phyloP scores from a whole-genome alignment of 2,113 vertebrate genomes.

The Phrynosoma blainvillii region DNA sequence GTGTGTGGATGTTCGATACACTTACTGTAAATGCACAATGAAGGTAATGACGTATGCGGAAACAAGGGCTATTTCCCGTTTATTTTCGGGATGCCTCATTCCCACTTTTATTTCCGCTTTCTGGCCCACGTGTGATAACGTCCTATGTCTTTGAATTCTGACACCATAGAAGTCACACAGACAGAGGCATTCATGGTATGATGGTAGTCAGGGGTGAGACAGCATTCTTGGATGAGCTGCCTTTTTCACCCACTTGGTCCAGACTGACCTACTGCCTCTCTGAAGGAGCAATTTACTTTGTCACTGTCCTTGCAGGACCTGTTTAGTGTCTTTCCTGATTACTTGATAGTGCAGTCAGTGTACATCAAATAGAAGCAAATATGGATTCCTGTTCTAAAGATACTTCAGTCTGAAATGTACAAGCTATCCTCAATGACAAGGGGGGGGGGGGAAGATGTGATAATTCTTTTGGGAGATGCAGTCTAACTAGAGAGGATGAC shows the following conservation, averaged over 20 bases:
- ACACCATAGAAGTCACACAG: no score
- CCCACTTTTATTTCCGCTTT: no score
- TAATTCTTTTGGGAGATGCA: background rate
- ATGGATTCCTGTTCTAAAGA: constrained; percentile 16
- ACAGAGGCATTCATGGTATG: no score
- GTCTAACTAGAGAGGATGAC: background rate
- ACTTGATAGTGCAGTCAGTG: background rate
- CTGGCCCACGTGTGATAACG: no score
- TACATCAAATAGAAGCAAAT: constrained; percentile 30
- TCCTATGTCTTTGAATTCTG: no score
- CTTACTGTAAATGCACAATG: no score
- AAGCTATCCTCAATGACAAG: background rate
- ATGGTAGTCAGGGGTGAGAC: no score
- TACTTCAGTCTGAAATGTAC: background rate
- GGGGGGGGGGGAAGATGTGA: background rate
- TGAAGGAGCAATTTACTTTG: constrained; percentile 54
- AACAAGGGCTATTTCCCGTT: no score
- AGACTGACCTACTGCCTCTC: background rate
- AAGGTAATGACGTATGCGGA: no score
- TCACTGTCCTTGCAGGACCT: constrained; percentile 33
- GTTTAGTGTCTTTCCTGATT: constrained; percentile 50
- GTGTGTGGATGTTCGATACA: no score
- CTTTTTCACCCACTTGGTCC: background rate
- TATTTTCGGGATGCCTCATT: no score
- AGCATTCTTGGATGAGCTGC: no score